Base-by-base conservation (phyloP, 2,888 invertebrate species). In the Hypomecis punctinalis region DNA sequence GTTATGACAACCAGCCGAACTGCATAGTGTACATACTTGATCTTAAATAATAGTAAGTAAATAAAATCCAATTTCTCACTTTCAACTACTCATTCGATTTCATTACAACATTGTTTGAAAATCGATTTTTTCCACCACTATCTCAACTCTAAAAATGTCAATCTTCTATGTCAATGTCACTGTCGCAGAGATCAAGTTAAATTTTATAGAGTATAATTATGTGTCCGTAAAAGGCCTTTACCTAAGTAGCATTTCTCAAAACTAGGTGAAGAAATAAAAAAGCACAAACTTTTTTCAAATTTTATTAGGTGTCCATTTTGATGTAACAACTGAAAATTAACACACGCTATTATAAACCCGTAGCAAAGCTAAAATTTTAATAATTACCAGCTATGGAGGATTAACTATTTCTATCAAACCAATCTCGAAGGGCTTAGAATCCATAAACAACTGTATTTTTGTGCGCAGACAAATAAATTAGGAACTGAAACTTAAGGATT, bases 271-370 rank as follows among this genome's bases (percentile, higher is more conserved):
- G n/a, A 47, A 63, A 76, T 76, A 66, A 71, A 73, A n/a, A 84
- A 76, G 75, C 52, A 47, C 52, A 56, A 54, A 70, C 61, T 63
- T 81, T 89, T 89, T 87, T 81, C 74, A 82, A 80, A 79, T 79
- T 89, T 91, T 89, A 90, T 90, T 91, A 88, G 83, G 87, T 91
- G 90, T 91, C 84, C 87, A 87, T 88, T 88, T 86, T 83, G 78
- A 85, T 83, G 82, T 86, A 84, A 90, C 86, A 90, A 91, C 86
- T 79, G 84, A 89, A 90, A 88, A 84, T 82, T 71, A 84, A 86
- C 83, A 88, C 85, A 84, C 85, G 84, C 89, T 89, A 85, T 85
- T 86, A 87, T 77, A 86, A 87, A 89, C 83, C 86, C 83, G 89
- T 91, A 92, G 91, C 91, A 91, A 92, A 91, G 91, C 91, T 91